These are phyloP conservation scores for Orchestes rusci DNA, from an alignment of 2,888 invertebrate genomes.

Conservation along the genomic window DNA sequence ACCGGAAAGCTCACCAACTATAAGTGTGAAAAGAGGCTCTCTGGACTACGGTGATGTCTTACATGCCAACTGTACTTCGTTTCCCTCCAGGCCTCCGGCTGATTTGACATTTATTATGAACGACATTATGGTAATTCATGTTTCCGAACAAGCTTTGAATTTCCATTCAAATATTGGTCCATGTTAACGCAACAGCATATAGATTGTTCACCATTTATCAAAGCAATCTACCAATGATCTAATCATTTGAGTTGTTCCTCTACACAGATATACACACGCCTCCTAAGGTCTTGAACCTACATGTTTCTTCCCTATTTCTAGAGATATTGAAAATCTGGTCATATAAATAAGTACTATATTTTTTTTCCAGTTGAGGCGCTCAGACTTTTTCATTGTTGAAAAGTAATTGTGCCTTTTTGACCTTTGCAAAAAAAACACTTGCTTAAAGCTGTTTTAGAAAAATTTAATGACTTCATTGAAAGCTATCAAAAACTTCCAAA, in stretches of 20 bases:
- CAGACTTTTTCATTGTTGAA: too few species aligned
- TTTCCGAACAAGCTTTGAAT: not conserved
- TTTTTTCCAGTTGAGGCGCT: too few species aligned
- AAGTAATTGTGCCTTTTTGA: too few species aligned
- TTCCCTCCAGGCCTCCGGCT: conserved; percentile 67
- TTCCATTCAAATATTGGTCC: not conserved
- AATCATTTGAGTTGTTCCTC: not conserved
- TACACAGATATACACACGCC: too few species aligned
- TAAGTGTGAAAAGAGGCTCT: conserved; percentile 65
- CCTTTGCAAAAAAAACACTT: too few species aligned
- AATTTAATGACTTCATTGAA: too few species aligned
- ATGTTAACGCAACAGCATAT: not conserved
- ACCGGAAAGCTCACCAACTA: conserved; percentile 59
- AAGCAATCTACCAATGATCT: not conserved
- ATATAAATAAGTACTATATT: too few species aligned
- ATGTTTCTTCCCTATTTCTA: too few species aligned
- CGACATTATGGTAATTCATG: conserved; percentile 64
- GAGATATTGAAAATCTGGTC: too few species aligned
- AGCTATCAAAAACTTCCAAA: too few species aligned
- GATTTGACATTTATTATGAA: conserved; percentile 70
- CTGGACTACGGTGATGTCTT: conserved; percentile 70
- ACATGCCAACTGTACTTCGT: conserved; percentile 72
- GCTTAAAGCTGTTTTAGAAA: too few species aligned
- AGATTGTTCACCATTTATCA: not conserved
- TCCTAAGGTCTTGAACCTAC: too few species aligned